Evolutionary conservation across 2,113 vertebrate genomes (phyloP).

Genomic region (Hippolais icterina): DNA sequence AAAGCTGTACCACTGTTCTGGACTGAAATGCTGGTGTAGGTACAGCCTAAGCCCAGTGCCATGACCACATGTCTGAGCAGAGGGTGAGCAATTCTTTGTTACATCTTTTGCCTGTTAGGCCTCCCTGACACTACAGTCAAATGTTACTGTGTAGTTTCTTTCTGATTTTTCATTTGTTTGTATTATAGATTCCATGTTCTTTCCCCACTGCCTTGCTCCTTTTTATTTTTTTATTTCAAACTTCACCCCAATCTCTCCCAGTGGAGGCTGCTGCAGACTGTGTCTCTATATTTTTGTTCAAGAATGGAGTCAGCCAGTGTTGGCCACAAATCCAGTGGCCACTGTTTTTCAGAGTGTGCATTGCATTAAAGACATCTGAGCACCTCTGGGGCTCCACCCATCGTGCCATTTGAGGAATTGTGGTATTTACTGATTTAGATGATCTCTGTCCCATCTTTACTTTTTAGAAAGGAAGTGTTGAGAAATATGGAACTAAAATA

Average conservation of each 20-base stretch:
- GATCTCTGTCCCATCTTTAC: not conserved
- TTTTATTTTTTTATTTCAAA: not conserved
- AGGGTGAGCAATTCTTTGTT: not conserved
- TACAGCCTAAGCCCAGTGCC: not conserved
- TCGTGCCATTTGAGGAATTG: accelerated
- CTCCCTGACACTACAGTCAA: not conserved
- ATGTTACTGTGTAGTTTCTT: not conserved
- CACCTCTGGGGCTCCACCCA: not conserved
- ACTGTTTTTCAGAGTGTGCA: not conserved
- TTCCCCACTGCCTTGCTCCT: not conserved
- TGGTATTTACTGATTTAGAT: not conserved
- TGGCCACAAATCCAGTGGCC: not conserved
- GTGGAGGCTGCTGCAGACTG: not conserved
- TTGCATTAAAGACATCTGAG: not conserved
- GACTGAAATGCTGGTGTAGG: not conserved
- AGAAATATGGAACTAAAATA: not conserved
- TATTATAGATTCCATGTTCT: not conserved
- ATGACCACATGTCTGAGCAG: not conserved
- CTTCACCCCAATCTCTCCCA: not conserved
- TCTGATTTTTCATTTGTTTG: not conserved
- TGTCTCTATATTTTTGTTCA: not conserved
- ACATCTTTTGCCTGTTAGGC: not conserved
- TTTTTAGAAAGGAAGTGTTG: not conserved
- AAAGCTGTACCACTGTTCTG: not conserved
- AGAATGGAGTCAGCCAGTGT: not conserved